Evolutionary conservation across 2,888 invertebrate species (phyloP).

Genomic region (Acanthococcus lagerstroemiae): DNA sequence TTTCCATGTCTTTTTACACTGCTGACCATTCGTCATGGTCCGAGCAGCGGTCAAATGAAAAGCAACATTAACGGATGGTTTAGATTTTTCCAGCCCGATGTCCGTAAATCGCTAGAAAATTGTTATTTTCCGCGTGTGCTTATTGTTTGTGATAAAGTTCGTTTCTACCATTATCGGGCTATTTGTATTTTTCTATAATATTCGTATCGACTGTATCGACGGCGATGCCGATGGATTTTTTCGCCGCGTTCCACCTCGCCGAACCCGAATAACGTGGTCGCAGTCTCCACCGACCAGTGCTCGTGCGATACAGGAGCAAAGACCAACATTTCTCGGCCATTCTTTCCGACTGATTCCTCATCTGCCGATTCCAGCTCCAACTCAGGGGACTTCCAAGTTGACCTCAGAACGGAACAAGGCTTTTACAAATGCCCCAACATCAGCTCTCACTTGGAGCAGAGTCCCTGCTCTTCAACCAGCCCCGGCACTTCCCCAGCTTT

Average conservation of each 20-base stretch:
- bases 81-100: not conserved
- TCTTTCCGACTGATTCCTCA: not conserved
- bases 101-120: conserved; percentile 2
- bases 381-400: too few relatives aligned
- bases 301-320: too few relatives aligned
- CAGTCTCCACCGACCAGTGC: not conserved
- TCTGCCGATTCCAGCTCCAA: too few relatives aligned
- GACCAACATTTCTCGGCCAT: not conserved
- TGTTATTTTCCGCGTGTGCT: conserved; percentile 17
- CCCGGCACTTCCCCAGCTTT: too few relatives aligned
- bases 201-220: too few relatives aligned
- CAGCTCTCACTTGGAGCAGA: too few relatives aligned
- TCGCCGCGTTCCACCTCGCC: not conserved
- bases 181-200: not conserved
- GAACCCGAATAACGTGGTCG: not conserved
- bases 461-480: too few relatives aligned
- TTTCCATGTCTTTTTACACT: not conserved
- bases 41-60: not conserved
- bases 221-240: not conserved
- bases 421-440: too few relatives aligned
- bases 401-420: too few relatives aligned
- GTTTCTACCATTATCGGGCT: not conserved
- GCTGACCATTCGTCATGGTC: conserved; percentile 13
- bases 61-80: not conserved
- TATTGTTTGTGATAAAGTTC: conserved; percentile 4